These are phyloP conservation scores for Agapornis canus DNA, from an alignment of 2,797 vertebrate genomes.

Conservation along the genomic window DNA sequence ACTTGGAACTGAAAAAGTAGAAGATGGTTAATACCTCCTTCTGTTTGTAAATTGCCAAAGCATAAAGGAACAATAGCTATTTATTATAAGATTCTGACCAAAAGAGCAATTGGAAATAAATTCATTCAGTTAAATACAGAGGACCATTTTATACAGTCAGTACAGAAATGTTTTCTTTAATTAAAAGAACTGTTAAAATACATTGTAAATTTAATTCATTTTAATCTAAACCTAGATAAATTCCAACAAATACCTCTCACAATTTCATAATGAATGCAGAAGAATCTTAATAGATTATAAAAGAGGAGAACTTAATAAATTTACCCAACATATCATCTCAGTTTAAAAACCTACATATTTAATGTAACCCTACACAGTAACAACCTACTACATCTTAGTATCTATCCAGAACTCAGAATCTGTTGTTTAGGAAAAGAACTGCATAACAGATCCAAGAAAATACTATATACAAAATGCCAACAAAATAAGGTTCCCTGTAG, in stretches of 20 bases:
- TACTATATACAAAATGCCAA: neutral
- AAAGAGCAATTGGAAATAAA: neutral
- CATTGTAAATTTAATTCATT: neutral
- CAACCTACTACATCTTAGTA: neutral
- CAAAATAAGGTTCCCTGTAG: neutral
- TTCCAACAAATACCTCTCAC: neutral
- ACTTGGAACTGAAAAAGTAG: neutral
- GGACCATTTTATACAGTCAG: neutral
- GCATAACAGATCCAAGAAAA: neutral
- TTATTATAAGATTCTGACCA: neutral
- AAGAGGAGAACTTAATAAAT: neutral
- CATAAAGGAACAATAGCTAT: neutral
- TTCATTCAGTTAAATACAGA: neutral
- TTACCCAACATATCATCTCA: neutral
- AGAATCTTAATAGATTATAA: neutral
- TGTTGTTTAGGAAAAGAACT: neutral
- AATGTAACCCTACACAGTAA: neutral
- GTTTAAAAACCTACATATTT: neutral
- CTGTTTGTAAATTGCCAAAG: neutral
- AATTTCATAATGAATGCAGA: neutral
- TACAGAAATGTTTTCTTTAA: neutral
- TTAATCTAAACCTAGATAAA: neutral
- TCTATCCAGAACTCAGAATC: neutral
- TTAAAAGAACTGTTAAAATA: neutral
- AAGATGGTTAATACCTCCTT: neutral